A percentile compares a stretch with the other conserved stretches of the same genome.
phyloP scores from a whole-genome alignment of 2,113 vertebrate genomes.

The Hystrix cristata region DNA sequence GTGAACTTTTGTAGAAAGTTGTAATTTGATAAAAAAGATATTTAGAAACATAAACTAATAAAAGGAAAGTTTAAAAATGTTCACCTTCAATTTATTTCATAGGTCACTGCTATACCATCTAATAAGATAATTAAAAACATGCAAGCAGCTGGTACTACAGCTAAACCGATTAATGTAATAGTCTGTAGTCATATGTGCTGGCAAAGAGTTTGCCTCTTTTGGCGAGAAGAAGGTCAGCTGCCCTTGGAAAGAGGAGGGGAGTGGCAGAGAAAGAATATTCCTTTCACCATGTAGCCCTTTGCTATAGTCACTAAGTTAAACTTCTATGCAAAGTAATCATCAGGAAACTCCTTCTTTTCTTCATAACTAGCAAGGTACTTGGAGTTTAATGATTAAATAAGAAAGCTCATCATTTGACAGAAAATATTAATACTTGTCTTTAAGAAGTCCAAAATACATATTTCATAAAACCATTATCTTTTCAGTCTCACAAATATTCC shows the following conservation, averaged over 20 bases:
- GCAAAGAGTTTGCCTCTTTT: constrained; percentile 91
- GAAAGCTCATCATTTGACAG: not conserved
- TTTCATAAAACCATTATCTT: constrained; percentile 29
- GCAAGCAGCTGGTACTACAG: constrained; percentile 92
- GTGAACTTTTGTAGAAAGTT: no score
- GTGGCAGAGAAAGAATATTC: constrained; percentile 74
- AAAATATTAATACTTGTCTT: not conserved
- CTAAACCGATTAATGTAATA: constrained; percentile 93
- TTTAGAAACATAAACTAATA: constrained; percentile 88
- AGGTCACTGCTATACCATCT: constrained; percentile 91
- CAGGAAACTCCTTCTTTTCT: constrained; percentile 30
- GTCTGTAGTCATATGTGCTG: constrained; percentile 92
- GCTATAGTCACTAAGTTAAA: constrained; percentile 69
- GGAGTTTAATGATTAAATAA: constrained; percentile 47
- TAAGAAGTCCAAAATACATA: not conserved
- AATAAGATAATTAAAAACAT: constrained; percentile 94
- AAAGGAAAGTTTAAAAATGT: constrained; percentile 88
- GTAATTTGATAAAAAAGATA: constrained; percentile 88
- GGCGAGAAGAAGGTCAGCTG: constrained; percentile 91
- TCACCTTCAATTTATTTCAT: constrained; percentile 94
- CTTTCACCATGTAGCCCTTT: constrained; percentile 71
- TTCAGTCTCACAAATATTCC: not conserved
- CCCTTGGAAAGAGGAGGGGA: constrained; percentile 89
- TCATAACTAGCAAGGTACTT: constrained; percentile 53
- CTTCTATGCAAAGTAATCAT: constrained; percentile 53